These are phyloP conservation scores for Danionella cerebrum DNA, from an alignment of 2,113 vertebrate genomes.

Conservation along the genomic window DNA sequence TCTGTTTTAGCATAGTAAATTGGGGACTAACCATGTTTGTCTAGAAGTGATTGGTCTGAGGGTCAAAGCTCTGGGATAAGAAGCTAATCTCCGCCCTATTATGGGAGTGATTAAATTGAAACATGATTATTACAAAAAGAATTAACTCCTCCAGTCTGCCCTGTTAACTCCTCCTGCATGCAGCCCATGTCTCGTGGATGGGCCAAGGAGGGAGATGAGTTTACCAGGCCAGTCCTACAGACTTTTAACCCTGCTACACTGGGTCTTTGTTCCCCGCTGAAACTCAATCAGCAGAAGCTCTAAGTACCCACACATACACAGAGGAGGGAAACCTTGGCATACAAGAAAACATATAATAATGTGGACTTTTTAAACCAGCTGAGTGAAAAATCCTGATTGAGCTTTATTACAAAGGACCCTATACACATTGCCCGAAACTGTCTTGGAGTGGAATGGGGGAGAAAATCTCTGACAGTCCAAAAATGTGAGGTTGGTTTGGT, in stretches of 20 bases:
- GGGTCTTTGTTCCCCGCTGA: constrained; percentile 81
- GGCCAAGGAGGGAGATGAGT: constrained; percentile 75
- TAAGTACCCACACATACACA: constrained; percentile 61
- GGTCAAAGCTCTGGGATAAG: constrained; percentile 52
- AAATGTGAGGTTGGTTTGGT: no score
- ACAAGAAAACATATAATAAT: constrained; percentile 30
- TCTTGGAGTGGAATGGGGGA: no score
- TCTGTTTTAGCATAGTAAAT: constrained; percentile 52
- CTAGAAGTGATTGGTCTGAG: constrained; percentile 43
- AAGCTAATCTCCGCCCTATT: background rate
- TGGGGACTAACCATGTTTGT: constrained; percentile 52
- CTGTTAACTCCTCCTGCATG: background rate
- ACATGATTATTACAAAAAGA: background rate
- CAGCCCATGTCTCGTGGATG: constrained; percentile 47
- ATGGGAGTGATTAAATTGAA: background rate
- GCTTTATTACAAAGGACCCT: background rate
- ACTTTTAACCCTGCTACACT: constrained; percentile 69
- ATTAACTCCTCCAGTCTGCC: background rate
- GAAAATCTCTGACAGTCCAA: no score
- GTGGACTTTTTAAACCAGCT: constrained; percentile 15
- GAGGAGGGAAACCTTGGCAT: constrained; percentile 10
- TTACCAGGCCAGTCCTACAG: constrained; percentile 81
- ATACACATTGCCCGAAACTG: no score
- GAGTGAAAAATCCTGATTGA: background rate
- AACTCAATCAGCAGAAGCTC: constrained; percentile 77